Evolutionary conservation across 2,113 vertebrate species (phyloP).

Genomic region (rabbit (Oryctolagus cuniculus)): DNA sequence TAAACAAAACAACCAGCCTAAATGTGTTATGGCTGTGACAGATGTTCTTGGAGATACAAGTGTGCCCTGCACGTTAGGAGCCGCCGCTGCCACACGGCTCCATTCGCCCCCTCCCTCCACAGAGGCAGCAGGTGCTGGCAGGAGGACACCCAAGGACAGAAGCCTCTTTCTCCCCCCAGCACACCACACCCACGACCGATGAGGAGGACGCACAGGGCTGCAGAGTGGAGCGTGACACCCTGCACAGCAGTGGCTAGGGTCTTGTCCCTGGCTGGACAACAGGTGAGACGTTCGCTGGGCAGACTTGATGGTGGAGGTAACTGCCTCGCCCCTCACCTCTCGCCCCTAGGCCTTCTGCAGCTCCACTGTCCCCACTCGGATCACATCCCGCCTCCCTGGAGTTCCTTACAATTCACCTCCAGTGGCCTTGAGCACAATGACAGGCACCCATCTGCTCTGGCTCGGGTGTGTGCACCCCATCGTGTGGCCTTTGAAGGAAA

Average conservation of each 20-base stretch:
- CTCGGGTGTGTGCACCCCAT: fast-evolving
- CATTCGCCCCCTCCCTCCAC: background rate
- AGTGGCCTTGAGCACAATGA: fast-evolving
- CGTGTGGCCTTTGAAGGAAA: background rate
- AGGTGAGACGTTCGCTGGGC: background rate
- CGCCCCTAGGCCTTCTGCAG: background rate
- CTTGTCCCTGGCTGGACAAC: background rate
- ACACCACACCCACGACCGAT: fast-evolving
- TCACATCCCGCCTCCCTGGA: background rate
- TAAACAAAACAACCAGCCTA: background rate
- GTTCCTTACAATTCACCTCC: background rate
- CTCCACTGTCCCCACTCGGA: fast-evolving
- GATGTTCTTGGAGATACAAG: background rate
- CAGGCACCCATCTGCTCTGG: fast-evolving
- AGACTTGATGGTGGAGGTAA: background rate
- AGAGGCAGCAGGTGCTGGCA: background rate
- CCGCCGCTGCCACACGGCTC: fast-evolving
- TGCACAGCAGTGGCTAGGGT: fast-evolving
- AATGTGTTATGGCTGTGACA: background rate
- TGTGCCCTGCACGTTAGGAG: fast-evolving
- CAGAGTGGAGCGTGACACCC: background rate
- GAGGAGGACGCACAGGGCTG: fast-evolving
- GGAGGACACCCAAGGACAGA: background rate
- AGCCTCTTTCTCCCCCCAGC: too few species aligned
- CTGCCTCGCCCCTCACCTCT: too few species aligned